Evolutionary conservation across 2,888 invertebrate genomes (phyloP).

Genomic region (Oscheius sp.): DNA sequence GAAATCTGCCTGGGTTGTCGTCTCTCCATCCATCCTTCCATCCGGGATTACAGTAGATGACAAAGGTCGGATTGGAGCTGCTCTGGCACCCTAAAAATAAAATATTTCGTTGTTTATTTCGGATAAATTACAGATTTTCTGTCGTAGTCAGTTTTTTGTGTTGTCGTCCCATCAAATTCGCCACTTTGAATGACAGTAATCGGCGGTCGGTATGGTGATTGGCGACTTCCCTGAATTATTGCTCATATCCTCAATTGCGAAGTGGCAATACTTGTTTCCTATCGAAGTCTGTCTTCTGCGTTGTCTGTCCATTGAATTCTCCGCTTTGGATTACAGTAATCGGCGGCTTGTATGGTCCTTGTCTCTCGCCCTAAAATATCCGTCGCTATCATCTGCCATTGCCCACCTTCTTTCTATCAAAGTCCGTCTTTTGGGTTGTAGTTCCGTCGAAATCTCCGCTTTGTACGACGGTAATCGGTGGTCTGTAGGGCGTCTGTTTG

Average conservation of each 20-base stretch:
- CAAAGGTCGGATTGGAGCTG: conserved; percentile 3
- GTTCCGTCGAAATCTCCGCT: conserved; percentile 53
- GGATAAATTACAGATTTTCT: background rate
- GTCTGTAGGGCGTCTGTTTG: conserved; percentile 37
- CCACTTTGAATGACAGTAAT: conserved; percentile 23
- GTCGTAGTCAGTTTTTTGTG: conserved; percentile 37
- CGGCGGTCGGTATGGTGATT: conserved; percentile 10
- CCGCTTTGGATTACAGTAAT: conserved; percentile 20
- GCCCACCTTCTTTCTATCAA: conserved; percentile 41
- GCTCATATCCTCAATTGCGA: background rate
- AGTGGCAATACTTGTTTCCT: conserved; percentile 38
- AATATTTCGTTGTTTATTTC: too few species aligned
- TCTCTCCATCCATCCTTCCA: conserved; percentile 19
- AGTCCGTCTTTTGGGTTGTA: conserved; percentile 56
- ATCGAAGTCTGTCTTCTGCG: conserved; percentile 33
- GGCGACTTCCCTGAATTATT: too few species aligned
- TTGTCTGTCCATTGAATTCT: conserved; percentile 21
- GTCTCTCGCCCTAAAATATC: background rate
- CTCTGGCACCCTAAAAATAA: conserved; percentile 14
- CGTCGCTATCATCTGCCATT: background rate
- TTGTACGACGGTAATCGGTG: conserved; percentile 40
- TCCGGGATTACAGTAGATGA: conserved; percentile 28
- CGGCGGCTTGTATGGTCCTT: conserved; percentile 6
- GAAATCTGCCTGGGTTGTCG: conserved; percentile 37
- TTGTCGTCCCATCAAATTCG: conserved; percentile 38